Percentiles rank a stretch among this genome's conserved stretches.
Evolutionary conservation across 1,140 invertebrate genomes (phyloP).

Genomic region (Drosophila rhopaloa): DNA sequence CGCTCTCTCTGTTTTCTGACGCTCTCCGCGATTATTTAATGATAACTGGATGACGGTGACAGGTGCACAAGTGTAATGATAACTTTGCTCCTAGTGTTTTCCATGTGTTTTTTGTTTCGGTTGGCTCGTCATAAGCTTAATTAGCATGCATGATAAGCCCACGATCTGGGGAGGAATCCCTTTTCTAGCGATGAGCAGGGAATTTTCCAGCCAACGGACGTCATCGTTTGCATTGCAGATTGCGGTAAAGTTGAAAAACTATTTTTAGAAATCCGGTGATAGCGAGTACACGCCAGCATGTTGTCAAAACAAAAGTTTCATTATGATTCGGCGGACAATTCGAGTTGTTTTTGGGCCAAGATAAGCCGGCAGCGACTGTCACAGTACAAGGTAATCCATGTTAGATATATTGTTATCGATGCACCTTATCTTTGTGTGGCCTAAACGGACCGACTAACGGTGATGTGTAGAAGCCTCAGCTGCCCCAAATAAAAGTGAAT

Average conservation of each 20-base stretch:
- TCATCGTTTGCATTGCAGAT: constrained; percentile 42
- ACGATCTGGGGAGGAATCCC: constrained; percentile 24
- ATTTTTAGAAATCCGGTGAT: constrained; percentile 42
- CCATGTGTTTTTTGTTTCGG: constrained; percentile 7
- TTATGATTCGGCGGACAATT: constrained; percentile 21
- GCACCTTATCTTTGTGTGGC: constrained; percentile 23
- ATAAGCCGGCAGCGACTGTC: constrained; percentile 27
- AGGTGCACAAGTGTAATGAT: constrained; percentile 24
- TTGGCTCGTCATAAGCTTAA: constrained; percentile 28
- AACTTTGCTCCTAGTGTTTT: constrained; percentile 1
- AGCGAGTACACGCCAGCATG: background rate
- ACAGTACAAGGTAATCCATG: constrained; percentile 55
- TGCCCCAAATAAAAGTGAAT: background rate
- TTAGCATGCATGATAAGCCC: constrained; percentile 43
- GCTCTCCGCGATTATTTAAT: constrained; percentile 38
- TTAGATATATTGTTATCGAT: constrained; percentile 60
- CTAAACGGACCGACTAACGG: constrained; percentile 37
- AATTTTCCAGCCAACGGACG: constrained; percentile 36
- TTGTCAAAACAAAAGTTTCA: constrained; percentile 55
- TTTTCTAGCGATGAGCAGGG: constrained; percentile 26
- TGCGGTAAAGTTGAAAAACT: constrained; percentile 32
- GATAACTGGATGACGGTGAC: constrained; percentile 43
- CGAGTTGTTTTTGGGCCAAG: constrained; percentile 10
- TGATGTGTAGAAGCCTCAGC: constrained; percentile 31
- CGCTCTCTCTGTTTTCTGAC: constrained; percentile 1